Evolutionary conservation across 2,888 invertebrate species (phyloP).

Genomic region (Endotricha flammealis): DNA sequence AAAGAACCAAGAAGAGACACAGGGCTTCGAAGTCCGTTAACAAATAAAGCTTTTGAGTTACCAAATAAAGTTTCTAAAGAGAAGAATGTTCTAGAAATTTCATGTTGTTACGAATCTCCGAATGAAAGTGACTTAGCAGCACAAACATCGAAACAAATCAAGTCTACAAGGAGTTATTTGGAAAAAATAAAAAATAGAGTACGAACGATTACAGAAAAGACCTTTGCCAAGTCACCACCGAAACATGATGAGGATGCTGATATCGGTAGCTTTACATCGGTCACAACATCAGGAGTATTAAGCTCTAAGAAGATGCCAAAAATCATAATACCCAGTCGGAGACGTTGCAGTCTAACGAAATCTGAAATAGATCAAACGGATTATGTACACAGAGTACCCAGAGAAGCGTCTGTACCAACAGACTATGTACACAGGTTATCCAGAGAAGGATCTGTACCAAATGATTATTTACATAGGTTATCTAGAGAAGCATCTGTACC

Average conservation of each 20-base stretch:
- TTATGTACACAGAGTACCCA: slow-evolving; percentile 68
- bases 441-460: slow-evolving; percentile 66
- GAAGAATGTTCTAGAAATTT: slow-evolving; percentile 80
- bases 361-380: slow-evolving; percentile 83
- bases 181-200: slow-evolving; percentile 81
- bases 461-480: slow-evolving; percentile 75
- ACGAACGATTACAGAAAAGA: slow-evolving; percentile 74
- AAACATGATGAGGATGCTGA: slow-evolving; percentile 66
- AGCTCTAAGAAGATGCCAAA: slow-evolving; percentile 67
- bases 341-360: slow-evolving; percentile 81
- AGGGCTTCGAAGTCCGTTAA: slow-evolving; percentile 43
- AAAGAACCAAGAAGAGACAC: slow-evolving; percentile 60
- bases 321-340: slow-evolving; percentile 42
- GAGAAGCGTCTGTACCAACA: too few relatives aligned
- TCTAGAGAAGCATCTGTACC: slow-evolving; percentile 66
- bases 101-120: slow-evolving; percentile 79
- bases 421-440: too few relatives aligned
- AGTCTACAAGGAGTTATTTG: slow-evolving; percentile 76
- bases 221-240: slow-evolving; percentile 73
- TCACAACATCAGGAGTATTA: slow-evolving; percentile 84
- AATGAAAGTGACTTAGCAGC: slow-evolving; percentile 64
- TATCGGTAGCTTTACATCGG: slow-evolving; percentile 83
- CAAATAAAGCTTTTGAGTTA: slow-evolving; percentile 46
- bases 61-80: slow-evolving; percentile 61
- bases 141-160: slow-evolving; percentile 69